A percentile compares a stretch with the other conserved stretches of the same genome.
Evolutionary conservation across 2,113 vertebrate genomes (phyloP).

Genomic region (Cephalopholis sonnerati): DNA sequence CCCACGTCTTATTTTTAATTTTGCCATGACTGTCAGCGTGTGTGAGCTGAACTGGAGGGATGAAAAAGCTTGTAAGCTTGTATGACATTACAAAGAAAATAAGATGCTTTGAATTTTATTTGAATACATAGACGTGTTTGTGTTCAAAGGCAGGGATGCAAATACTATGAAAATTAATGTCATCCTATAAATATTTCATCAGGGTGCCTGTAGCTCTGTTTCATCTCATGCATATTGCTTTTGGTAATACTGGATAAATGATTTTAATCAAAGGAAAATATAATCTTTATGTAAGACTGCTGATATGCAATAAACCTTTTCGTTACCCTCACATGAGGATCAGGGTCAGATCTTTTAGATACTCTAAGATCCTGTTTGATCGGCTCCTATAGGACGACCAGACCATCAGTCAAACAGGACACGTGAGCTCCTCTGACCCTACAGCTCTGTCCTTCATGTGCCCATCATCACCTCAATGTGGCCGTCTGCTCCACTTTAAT

Average conservation of each 20-base stretch:
- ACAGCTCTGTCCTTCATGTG: conserved; percentile 40
- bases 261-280: background rate
- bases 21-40: background rate
- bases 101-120: background rate
- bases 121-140: background rate
- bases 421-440: background rate
- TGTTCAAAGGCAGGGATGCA: background rate
- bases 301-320: background rate
- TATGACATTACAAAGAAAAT: background rate
- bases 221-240: conserved; percentile 1
- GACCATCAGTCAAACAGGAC: conserved; percentile 28
- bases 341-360: background rate
- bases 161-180: background rate
- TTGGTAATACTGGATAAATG: background rate
- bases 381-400: background rate
- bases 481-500: conserved; percentile 45
- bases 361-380: background rate
- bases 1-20: background rate
- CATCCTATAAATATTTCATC: background rate
- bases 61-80: background rate
- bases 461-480: conserved; percentile 31
- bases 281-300: background rate
- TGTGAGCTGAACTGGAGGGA: background rate
- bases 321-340: background rate
- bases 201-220: background rate